phyloP scores from a whole-genome alignment of 2,113 vertebrate species.

The Pogonocichla stellata region DNA sequence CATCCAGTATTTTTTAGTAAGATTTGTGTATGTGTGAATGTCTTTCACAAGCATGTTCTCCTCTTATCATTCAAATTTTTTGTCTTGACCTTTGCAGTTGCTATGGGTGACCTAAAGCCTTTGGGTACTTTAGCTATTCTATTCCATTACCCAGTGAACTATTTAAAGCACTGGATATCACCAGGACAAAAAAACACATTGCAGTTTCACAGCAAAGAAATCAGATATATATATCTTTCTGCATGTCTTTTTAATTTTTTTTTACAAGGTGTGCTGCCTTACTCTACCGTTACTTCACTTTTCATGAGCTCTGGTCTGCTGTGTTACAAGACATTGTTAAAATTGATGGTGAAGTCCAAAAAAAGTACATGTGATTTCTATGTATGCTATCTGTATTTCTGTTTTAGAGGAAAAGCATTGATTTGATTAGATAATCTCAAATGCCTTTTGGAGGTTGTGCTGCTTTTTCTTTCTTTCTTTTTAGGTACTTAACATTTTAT shows the following conservation, averaged over 20 bases:
- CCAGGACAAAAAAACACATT: background rate
- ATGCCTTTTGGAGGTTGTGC: background rate
- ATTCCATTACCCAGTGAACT: background rate
- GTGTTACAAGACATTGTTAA: background rate
- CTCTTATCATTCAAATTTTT: background rate
- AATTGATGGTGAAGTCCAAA: background rate
- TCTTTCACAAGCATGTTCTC: background rate
- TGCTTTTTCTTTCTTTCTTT: background rate
- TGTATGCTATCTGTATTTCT: background rate
- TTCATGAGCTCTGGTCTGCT: background rate
- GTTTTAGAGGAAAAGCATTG: background rate
- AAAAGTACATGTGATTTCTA: background rate
- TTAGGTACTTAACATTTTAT: background rate
- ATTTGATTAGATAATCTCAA: background rate
- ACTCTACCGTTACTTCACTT: background rate
- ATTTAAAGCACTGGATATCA: background rate
- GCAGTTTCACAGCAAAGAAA: background rate
- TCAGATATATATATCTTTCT: background rate
- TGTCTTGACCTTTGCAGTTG: background rate
- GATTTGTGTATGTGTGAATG: background rate
- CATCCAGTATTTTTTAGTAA: background rate
- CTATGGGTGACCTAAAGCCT: background rate
- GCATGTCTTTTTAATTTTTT: background rate
- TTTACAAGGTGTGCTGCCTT: background rate
- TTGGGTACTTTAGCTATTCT: background rate